phyloP scores from a whole-genome alignment of 2,113 vertebrate species.

The Ceyx margarethae region DNA sequence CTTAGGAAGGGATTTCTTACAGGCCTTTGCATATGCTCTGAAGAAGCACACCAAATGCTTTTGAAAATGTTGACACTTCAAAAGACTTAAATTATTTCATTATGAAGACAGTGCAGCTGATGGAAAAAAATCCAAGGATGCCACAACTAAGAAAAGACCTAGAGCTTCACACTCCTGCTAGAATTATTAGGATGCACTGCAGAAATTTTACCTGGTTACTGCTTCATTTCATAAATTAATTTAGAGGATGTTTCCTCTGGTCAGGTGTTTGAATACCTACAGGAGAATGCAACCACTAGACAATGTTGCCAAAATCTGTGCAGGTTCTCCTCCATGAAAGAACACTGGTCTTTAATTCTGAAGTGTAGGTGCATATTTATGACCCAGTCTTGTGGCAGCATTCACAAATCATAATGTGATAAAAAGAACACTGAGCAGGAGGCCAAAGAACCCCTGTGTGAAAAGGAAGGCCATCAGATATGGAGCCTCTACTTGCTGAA shows the following conservation, averaged over 20 bases:
- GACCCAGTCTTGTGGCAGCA: neutral
- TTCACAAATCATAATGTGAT: neutral
- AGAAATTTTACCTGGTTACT: neutral
- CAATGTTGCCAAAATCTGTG: neutral
- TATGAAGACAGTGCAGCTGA: neutral
- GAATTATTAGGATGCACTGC: neutral
- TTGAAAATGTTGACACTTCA: neutral
- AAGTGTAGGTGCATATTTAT: neutral
- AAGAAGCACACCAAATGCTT: neutral
- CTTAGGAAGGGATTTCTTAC: neutral
- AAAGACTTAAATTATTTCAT: neutral
- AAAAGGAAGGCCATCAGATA: neutral
- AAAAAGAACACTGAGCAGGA: neutral
- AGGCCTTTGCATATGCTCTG: neutral
- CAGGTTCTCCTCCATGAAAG: neutral
- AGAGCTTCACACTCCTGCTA: neutral
- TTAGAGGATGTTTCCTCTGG: neutral
- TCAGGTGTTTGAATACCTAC: neutral
- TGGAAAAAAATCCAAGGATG: neutral
- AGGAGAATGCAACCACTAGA: neutral
- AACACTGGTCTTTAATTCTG: neutral
- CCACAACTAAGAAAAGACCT: neutral
- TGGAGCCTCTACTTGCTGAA: neutral
- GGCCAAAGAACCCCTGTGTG: neutral
- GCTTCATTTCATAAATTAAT: neutral